Evolutionary conservation across 2,113 vertebrate species (phyloP).

Genomic region (Mohoua ochrocephala): DNA sequence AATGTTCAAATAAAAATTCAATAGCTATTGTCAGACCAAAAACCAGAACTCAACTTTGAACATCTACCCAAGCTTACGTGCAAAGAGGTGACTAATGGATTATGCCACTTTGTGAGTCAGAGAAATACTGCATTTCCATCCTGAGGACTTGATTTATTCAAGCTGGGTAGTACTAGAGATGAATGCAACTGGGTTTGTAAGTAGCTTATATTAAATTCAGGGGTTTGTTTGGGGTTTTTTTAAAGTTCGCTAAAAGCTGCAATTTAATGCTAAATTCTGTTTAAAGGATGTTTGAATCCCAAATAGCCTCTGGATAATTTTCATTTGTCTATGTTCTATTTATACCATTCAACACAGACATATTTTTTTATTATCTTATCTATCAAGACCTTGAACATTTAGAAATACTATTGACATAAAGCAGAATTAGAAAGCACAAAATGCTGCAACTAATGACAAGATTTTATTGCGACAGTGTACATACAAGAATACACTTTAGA

Average conservation of each 20-base stretch:
- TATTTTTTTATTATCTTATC: background rate
- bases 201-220: constrained; percentile 1
- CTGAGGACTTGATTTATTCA: constrained; percentile 35
- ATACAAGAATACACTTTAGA: background rate
- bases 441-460: background rate
- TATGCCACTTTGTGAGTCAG: constrained; percentile 26
- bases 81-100: background rate
- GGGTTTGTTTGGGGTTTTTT: background rate
- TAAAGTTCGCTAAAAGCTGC: background rate
- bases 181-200: background rate
- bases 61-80: background rate
- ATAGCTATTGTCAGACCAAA: constrained; percentile 17
- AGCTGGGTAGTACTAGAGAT: background rate
- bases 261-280: background rate
- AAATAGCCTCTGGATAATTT: background rate
- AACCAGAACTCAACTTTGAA: constrained; percentile 49
- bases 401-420: background rate
- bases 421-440: background rate
- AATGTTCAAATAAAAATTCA: constrained; percentile 13
- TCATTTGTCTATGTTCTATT: background rate
- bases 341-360: background rate
- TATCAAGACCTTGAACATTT: background rate
- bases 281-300: background rate
- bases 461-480: background rate
- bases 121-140: background rate